A percentile compares a stretch with the other conserved stretches of the same genome.
These are phyloP conservation scores for Fulica atra DNA, from an alignment of 2,113 vertebrate genomes.

Conservation along the genomic window DNA sequence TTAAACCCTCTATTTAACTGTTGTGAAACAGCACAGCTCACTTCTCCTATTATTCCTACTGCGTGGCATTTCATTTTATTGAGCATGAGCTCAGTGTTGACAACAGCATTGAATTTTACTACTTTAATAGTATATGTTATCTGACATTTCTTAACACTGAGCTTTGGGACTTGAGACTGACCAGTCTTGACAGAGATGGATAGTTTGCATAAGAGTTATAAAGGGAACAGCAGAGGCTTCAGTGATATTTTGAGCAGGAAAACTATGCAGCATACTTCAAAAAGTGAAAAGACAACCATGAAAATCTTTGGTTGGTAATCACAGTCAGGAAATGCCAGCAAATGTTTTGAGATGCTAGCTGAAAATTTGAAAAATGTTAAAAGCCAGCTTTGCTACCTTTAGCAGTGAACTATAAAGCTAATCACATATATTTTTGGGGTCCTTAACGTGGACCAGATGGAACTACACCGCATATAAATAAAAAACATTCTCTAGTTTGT, in stretches of 20 bases:
- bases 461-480: constrained; percentile 43
- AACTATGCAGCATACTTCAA: background rate
- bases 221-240: background rate
- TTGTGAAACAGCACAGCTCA: background rate
- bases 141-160: constrained; percentile 10
- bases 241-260: background rate
- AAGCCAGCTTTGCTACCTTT: constrained; percentile 50
- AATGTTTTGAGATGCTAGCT: constrained; percentile 44
- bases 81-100: background rate
- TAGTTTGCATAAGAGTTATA: background rate
- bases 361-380: constrained; percentile 61
- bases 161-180: constrained; percentile 30
- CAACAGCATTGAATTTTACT: background rate
- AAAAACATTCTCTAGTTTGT: constrained; percentile 43
- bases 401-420: constrained; percentile 60
- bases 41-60: background rate
- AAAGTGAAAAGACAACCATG: background rate
- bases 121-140: constrained; percentile 23
- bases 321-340: constrained; percentile 20
- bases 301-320: constrained; percentile 23
- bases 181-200: constrained; percentile 23
- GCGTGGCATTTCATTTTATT: background rate
- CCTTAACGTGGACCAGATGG: constrained; percentile 59
- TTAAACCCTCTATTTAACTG: background rate
- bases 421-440: constrained; percentile 36